Percentiles rank a stretch among this genome's conserved stretches.
These are phyloP conservation scores for Laticauda laticaudata DNA, from an alignment of 2,113 vertebrate species.

Conservation along the genomic window DNA sequence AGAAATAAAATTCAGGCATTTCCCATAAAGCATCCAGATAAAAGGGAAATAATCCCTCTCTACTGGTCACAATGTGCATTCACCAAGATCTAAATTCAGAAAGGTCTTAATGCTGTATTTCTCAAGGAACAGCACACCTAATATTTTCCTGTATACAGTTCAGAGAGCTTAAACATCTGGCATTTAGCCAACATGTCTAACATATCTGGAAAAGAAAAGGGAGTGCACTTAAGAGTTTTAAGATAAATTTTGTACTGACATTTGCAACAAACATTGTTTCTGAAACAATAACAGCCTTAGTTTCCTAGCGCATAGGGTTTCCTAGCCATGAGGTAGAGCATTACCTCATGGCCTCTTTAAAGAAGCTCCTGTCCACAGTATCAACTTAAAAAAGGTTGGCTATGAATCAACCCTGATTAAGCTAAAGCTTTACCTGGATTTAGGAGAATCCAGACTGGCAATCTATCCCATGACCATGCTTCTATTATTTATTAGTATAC, in stretches of 20 bases:
- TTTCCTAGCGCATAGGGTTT: conserved; percentile 18
- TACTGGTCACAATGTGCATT: background rate
- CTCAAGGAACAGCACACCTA: background rate
- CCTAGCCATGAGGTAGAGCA: conserved; percentile 8
- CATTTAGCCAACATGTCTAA: background rate
- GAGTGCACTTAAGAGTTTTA: background rate
- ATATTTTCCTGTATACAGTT: background rate
- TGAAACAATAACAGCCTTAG: background rate
- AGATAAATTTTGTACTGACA: background rate
- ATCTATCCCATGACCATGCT: background rate
- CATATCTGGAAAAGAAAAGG: background rate
- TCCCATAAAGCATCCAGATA: background rate
- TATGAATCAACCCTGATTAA: conserved; percentile 13
- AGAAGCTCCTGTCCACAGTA: conserved; percentile 29
- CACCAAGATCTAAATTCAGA: background rate
- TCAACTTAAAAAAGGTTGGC: background rate
- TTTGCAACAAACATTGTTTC: background rate
- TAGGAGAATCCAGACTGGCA: conserved; percentile 2
- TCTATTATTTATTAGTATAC: background rate
- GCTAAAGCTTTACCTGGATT: conserved; percentile 11
- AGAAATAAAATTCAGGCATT: background rate
- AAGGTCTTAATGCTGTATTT: background rate
- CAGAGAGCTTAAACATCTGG: background rate
- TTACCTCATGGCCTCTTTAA: background rate
- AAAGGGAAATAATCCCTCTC: background rate